Evolutionary conservation across 2,888 invertebrate genomes (phyloP).

Genomic region (Epistrophe eligans): DNA sequence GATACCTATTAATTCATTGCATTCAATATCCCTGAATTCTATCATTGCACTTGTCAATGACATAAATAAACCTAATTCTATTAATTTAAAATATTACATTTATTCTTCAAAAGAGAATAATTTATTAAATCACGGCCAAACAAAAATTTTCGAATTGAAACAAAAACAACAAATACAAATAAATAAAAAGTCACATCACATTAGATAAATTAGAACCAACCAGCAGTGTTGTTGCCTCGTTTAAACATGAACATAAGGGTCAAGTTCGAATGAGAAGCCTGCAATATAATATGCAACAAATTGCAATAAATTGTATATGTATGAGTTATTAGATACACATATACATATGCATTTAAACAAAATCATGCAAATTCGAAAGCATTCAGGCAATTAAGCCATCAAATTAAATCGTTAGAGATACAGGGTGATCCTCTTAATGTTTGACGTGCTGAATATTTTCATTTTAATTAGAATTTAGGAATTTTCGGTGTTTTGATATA

Average conservation of each 20-base stretch:
- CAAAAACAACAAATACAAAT: not conserved
- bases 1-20: not conserved
- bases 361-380: slow-evolving; percentile 46
- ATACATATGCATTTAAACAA: slow-evolving; percentile 3
- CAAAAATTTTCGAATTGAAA: slow-evolving; percentile 24
- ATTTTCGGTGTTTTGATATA: not conserved
- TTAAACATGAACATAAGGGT: slow-evolving; percentile 61
- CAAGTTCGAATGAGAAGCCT: slow-evolving; percentile 56
- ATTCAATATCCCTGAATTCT: not conserved
- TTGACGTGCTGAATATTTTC: slow-evolving; percentile 6
- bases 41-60: slow-evolving; percentile 5
- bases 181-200: slow-evolving; percentile 30
- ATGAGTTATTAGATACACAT: not conserved
- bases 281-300: slow-evolving; percentile 12
- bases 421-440: slow-evolving; percentile 55
- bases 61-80: slow-evolving; percentile 5
- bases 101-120: slow-evolving; percentile 19
- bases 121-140: slow-evolving; percentile 31
- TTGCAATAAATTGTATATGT: not conserved
- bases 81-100: slow-evolving; percentile 1
- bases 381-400: slow-evolving; percentile 55
- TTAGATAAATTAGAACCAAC: slow-evolving; percentile 11
- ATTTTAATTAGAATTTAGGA: slow-evolving; percentile 46
- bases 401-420: slow-evolving; percentile 19
- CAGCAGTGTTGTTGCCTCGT: not conserved